Base-by-base conservation (phyloP, 2,113 vertebrate species). In the Cervus canadensis region DNA sequence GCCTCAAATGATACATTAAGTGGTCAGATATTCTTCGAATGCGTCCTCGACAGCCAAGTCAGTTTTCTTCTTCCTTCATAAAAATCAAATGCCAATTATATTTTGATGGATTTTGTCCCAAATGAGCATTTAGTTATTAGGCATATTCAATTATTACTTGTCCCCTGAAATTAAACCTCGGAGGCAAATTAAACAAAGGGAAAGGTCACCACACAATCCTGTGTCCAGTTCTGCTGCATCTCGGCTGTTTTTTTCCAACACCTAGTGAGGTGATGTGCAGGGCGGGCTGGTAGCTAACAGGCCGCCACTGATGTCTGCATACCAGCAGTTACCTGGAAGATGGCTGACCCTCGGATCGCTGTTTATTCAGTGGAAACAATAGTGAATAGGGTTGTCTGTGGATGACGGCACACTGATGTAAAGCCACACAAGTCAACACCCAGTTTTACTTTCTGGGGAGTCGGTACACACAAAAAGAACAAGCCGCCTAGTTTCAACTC, bases 311-410 rank as follows among this genome's bases (percentile, higher is more conserved):
- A 98, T 96, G 98, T 99, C 99, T 98, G 97, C 97, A 85, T 99
- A 98, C 99, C 98, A 99, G 99, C 99, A 99, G 99, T 99, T 99
- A 99, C 99, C 99, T 99, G 99, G 98, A 99, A 99, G 98, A 98
- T 52, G 94, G 98, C 99, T 99, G 99, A 99, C 99, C 99, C 99
- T 98, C 90, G 82, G 99, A 98, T 99, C 98, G 96, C 99, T 99
- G 99, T 99, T 99, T 99, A 99, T 99, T 99, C 99, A 98, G 93
- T 98, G 98, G 99, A 99, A 99, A 99, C 99, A 99, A 98, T 93
- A 98, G 98, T 96, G 98, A 99, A 99, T 98, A 98, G 99, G 98
- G 97, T 95, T 97, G 97, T 98, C 98, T 99, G 99, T 98, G 99
- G 99, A 99, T 98, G 99, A 98, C 98, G 99, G 99, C 98, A 87